Evolutionary conservation across 2,113 vertebrate species (phyloP).

Genomic region (Cephalopholis sonnerati): DNA sequence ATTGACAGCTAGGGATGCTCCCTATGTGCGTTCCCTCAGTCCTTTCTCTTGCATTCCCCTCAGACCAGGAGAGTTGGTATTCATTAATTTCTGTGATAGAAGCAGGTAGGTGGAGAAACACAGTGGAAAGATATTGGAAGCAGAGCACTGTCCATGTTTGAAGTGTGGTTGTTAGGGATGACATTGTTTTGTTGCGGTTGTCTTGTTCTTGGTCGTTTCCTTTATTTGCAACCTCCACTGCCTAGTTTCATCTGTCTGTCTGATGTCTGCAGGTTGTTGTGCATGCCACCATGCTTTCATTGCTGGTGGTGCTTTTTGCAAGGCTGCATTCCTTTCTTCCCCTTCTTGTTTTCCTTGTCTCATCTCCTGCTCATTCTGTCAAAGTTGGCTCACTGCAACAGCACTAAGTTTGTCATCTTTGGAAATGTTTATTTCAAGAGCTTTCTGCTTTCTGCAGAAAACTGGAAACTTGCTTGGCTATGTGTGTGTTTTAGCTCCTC

Average conservation of each 20-base stretch:
- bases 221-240: not conserved
- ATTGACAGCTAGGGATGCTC: too few relatives aligned
- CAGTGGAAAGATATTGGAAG: conserved; percentile 1
- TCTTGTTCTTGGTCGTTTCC: conserved; percentile 25
- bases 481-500: not conserved
- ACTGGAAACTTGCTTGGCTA: not conserved
- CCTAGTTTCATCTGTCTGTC: conserved; percentile 34
- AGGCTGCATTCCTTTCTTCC: conserved; percentile 8
- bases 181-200: conserved; percentile 33
- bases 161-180: conserved; percentile 37
- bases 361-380: conserved; percentile 13
- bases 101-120: not conserved
- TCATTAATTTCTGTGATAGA: conserved; percentile 17
- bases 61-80: not conserved
- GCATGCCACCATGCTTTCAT: conserved; percentile 31
- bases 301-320: conserved; percentile 15
- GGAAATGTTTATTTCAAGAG: conserved; percentile 12
- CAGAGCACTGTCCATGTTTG: conserved; percentile 15
- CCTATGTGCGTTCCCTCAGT: too few relatives aligned
- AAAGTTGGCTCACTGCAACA: not conserved
- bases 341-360: conserved; percentile 19
- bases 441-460: conserved; percentile 8
- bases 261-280: conserved; percentile 43
- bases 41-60: not conserved
- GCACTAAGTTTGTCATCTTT: conserved; percentile 11